phyloP scores from a whole-genome alignment of 2,888 invertebrate genomes.

The Scrobipalpa atriplicella region DNA sequence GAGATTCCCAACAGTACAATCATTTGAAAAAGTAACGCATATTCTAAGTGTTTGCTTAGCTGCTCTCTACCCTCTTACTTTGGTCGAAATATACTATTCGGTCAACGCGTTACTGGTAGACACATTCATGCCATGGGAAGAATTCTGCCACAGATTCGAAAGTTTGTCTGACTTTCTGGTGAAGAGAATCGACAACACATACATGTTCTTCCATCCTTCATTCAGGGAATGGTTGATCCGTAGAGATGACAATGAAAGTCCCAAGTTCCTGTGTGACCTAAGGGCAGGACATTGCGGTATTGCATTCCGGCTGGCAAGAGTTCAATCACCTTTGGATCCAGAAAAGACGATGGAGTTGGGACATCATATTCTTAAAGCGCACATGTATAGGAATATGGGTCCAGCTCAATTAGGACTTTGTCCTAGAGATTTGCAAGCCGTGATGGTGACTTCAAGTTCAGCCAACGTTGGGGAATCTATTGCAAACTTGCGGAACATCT shows the following conservation, averaged over 20 bases:
- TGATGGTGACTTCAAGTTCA: constrained; percentile 93
- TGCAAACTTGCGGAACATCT: constrained; percentile 93
- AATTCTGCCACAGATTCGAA: constrained; percentile 94
- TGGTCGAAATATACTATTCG: constrained; percentile 96
- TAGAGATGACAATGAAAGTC: constrained; percentile 92
- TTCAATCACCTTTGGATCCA: constrained; percentile 92
- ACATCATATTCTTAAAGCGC: constrained; percentile 98
- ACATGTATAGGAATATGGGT: constrained; percentile 94
- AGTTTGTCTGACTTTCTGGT: constrained; percentile 93
- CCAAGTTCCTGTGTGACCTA: constrained; percentile 96
- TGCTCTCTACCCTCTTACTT: constrained; percentile 94
- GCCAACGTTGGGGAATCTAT: constrained; percentile 92
- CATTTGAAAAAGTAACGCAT: constrained; percentile 94
- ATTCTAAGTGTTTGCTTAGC: constrained; percentile 96
- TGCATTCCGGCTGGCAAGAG: constrained; percentile 93
- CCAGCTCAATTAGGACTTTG: constrained; percentile 85
- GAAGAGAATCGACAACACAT: constrained; percentile 95
- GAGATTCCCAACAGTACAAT: constrained; percentile 93
- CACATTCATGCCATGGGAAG: constrained; percentile 93
- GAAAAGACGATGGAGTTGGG: constrained; percentile 96
- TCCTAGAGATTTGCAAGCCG: constrained; percentile 95
- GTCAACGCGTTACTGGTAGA: constrained; percentile 93
- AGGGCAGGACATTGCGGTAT: constrained; percentile 96
- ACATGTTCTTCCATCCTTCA: constrained; percentile 98
- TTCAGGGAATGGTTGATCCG: constrained; percentile 98